Percentiles rank a stretch among this genome's conserved stretches.
phyloP scores from a whole-genome alignment of 2,888 invertebrate species.

The Ornithoptera alexandrae region DNA sequence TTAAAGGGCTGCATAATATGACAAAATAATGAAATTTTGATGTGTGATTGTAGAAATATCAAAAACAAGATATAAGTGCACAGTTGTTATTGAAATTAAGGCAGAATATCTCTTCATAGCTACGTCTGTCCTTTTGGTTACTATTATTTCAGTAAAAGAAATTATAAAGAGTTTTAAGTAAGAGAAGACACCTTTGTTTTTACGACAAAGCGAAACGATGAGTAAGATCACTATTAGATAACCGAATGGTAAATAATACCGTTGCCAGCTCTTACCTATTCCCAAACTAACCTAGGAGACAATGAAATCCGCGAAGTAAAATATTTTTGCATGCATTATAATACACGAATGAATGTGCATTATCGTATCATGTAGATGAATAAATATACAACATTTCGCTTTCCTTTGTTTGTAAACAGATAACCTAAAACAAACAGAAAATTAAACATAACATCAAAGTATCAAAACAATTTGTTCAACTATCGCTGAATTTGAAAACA shows the following conservation, averaged over 20 bases:
- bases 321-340: not conserved
- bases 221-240: no score
- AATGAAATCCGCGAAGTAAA: not conserved
- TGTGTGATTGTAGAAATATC: no score
- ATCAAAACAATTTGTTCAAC: not conserved
- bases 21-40: not conserved
- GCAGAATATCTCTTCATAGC: no score
- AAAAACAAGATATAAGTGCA: no score
- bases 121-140: no score
- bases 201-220: no score
- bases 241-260: not conserved
- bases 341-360: not conserved
- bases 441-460: not conserved
- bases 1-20: constrained; percentile 1
- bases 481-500: not conserved
- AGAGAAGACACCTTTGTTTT: no score
- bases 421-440: not conserved
- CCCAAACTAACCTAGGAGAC: not conserved
- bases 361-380: not conserved
- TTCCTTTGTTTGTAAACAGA: not conserved
- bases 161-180: no score
- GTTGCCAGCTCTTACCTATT: not conserved
- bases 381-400: not conserved
- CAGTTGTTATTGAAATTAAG: no score
- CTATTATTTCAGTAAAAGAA: no score